Base-by-base conservation (phyloP, 2,113 vertebrate species). In the Cryptoleucopteryx plumbea region DNA sequence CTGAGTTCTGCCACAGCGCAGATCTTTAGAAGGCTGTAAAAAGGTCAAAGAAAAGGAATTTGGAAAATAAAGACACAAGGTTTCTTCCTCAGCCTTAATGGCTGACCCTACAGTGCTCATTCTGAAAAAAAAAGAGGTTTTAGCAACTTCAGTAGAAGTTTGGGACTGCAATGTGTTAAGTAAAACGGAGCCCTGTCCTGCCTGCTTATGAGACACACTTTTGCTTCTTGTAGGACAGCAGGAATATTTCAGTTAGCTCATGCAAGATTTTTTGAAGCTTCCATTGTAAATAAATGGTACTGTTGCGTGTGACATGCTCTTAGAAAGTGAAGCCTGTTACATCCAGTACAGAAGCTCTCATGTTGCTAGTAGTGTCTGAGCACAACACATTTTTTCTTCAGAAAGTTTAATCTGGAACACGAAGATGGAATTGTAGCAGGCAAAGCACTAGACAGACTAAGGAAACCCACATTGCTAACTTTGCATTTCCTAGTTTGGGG, bases 351-450 rank as follows among this genome's bases (percentile, higher is more conserved):
- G 29, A 82, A 87, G 14, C 3, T 62, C 10, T 55, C 11, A 13
- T n/a, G 2, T 19, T 89, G 6, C 3, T 72, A 26, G 3, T 14
- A 34, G 3, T 29, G 10, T 43, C 16, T 66, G 10, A 0, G 0
- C 9, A 29, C 6, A 25, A 61, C 1, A 31, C 2, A 3, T 48
- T 58, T 89, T 83, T 83, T 50, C 23, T 68, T 53, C 32, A 80
- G 13, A 73, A 82, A 63, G 8, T 38, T 63, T 73, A 8, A 48
- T 47, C 5, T 52, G 48, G 17, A 78, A 53, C 19, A 27, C 3
- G 6, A 61, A 55, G 34, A 56, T 68, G 18, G 10, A 88, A 63
- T 47, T 47, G 23, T 18, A 31, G 38, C 16, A 75, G 55, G 38
- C 23, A 43, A 62, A 72, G 26, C 9, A 48, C 13, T 23, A 73